Evolutionary conservation across 2,797 vertebrate species (phyloP).

Genomic region (Holocentrus rufus): DNA sequence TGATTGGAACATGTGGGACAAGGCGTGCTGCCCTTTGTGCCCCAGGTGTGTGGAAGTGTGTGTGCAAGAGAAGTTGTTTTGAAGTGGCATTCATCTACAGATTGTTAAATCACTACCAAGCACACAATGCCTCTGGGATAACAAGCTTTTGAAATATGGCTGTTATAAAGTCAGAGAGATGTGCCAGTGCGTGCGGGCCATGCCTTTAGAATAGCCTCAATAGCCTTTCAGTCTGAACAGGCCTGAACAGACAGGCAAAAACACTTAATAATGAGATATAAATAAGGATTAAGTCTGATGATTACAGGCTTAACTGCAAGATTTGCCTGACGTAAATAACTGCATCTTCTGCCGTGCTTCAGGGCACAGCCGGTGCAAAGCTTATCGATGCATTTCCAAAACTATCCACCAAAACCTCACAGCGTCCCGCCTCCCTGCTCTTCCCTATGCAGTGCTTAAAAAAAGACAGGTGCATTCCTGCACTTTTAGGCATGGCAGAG

Average conservation of each 20-base stretch:
- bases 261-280: constrained; percentile 22
- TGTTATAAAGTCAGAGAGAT: constrained; percentile 43
- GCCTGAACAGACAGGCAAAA: constrained; percentile 33
- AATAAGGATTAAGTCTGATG: constrained; percentile 37
- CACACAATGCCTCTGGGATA: constrained; percentile 30
- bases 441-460: constrained; percentile 18
- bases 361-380: constrained; percentile 13
- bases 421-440: background rate
- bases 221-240: constrained; percentile 33
- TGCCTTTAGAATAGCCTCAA: constrained; percentile 15
- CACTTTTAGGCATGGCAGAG: constrained; percentile 61
- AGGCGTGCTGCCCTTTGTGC: constrained; percentile 7
- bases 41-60: background rate
- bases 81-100: background rate
- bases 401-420: constrained; percentile 12
- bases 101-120: constrained; percentile 24
- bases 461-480: constrained; percentile 66
- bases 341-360: constrained; percentile 12
- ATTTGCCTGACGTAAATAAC: constrained; percentile 19
- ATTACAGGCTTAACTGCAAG: constrained; percentile 33
- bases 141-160: constrained; percentile 46
- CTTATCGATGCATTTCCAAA: constrained; percentile 9
- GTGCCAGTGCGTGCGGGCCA: constrained; percentile 31
- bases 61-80: background rate
- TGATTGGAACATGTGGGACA: constrained; percentile 16